phyloP scores from a whole-genome alignment of 2,888 invertebrate species.

The Sphinx pinastri region DNA sequence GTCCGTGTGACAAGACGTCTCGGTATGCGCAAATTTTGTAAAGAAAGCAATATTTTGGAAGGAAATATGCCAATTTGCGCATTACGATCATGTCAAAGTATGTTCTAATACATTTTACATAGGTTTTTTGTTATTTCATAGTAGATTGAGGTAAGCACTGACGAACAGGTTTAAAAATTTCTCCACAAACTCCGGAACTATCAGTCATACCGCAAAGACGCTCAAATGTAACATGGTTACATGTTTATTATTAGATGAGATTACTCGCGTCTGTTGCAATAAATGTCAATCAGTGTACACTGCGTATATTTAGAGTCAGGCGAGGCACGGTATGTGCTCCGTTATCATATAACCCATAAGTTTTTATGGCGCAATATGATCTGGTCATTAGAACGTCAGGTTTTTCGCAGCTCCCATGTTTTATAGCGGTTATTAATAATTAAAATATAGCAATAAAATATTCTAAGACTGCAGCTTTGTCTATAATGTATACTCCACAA shows the following conservation, averaged over 20 bases:
- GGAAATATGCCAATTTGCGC: too few species aligned
- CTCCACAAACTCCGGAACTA: background rate
- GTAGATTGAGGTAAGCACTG: too few species aligned
- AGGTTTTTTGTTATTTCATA: too few species aligned
- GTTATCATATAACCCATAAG: slow-evolving; percentile 28
- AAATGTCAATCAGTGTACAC: slow-evolving; percentile 45
- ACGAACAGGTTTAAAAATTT: too few species aligned
- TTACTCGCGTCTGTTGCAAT: slow-evolving; percentile 36
- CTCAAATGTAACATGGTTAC: slow-evolving; percentile 27
- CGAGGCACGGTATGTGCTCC: slow-evolving; percentile 30
- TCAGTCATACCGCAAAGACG: slow-evolving; percentile 10
- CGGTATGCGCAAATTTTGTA: too few species aligned
- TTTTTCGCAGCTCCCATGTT: background rate
- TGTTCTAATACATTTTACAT: too few species aligned
- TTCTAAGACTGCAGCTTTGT: background rate
- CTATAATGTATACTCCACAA: too few species aligned
- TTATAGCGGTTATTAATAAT: background rate
- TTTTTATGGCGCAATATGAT: slow-evolving; percentile 24
- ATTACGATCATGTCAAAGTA: too few species aligned
- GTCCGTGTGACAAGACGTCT: too few species aligned
- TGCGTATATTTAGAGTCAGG: slow-evolving; percentile 40
- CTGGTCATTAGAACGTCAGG: background rate
- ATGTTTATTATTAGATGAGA: slow-evolving; percentile 37
- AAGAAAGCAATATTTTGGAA: too few species aligned
- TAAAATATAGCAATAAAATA: background rate